Conservation (phyloP, 53 echinoderm and acorn worm genomes). For the Zoroaster sp. region DNA sequence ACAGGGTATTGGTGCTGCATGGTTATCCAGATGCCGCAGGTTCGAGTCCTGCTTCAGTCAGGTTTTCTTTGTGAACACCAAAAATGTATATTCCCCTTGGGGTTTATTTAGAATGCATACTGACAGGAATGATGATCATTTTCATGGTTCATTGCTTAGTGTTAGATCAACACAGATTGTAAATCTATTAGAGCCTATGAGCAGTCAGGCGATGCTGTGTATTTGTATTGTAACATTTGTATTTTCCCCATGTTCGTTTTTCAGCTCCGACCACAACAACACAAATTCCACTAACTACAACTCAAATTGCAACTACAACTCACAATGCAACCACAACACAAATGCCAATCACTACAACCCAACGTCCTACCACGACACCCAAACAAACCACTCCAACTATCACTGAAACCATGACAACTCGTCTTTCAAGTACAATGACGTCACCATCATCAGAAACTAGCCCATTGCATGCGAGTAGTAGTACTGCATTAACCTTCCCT, state of each 20-base stretch:
- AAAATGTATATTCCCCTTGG: too few relatives aligned
- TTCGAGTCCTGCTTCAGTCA: too few relatives aligned
- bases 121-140: too few relatives aligned
- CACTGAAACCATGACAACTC: not conserved
- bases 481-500: constrained; percentile 11
- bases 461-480: constrained; percentile 24
- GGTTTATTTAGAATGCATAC: too few relatives aligned
- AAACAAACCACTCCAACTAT: not conserved
- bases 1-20: too few relatives aligned
- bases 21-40: too few relatives aligned
- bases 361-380: not conserved
- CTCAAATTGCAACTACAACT: not conserved
- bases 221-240: not conserved
- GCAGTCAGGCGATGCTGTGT: too few relatives aligned
- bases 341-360: not conserved
- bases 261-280: constrained; percentile 38
- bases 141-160: too few relatives aligned
- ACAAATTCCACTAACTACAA: not conserved
- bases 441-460: not conserved
- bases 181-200: too few relatives aligned
- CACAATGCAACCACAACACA: not conserved
- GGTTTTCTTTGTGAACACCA: too few relatives aligned
- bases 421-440: not conserved
- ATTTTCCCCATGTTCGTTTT: not conserved
- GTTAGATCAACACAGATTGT: too few relatives aligned